Base-by-base conservation (phyloP, 2,113 vertebrate genomes). In the Callithrix jacchus region DNA sequence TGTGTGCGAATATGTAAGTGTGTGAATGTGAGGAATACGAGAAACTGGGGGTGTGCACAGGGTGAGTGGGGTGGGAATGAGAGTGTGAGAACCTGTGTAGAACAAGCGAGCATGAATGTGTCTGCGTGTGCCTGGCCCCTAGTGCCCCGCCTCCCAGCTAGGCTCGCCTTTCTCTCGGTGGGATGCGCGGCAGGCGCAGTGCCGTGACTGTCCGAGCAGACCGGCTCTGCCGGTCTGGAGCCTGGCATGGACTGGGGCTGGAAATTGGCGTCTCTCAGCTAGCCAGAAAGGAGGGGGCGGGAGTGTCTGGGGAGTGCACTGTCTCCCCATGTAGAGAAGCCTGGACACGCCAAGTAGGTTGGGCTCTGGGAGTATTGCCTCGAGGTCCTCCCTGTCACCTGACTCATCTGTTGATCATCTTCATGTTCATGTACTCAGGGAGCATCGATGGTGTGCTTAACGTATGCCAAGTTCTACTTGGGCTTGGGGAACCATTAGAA, bases 61-160 rank as follows among this genome's bases (percentile, higher is more conserved):
- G 32, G 10, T n/a, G 47, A 11, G 91, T 71, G 70, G 17, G n/a
- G 77, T 17, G 23, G 40, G 23, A 25, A 17, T 35, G 32, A 32
- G 84, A 47, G 42, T 32, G 74, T 32, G 42, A 49, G 18, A n/a
- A 32, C 14, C 45, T 52, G 45, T 4, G 27, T 45, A 32, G 27
- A 45, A 52, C 52, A 52, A 40, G 32, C 25, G 70, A 37, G 84
- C 12, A 8, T 23, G 61, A n/a, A 45, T 0, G 4, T 21, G 45
- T 5, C 16, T 35, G 77, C 40, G 30, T 80, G 77, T 10, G 25
- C 3, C 23, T 0, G 1, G 25, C 49, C 25, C 3, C 70, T 25
- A 2, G 3, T 23, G 4, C 56, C 23, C 0, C 25, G 20, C 32
- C 5, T 16, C 40, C 7, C 3, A 0, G 3, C 10, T 6, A 10